phyloP scores from a whole-genome alignment of 2,888 invertebrate genomes.

The Parapristionchus giblindavisi region DNA sequence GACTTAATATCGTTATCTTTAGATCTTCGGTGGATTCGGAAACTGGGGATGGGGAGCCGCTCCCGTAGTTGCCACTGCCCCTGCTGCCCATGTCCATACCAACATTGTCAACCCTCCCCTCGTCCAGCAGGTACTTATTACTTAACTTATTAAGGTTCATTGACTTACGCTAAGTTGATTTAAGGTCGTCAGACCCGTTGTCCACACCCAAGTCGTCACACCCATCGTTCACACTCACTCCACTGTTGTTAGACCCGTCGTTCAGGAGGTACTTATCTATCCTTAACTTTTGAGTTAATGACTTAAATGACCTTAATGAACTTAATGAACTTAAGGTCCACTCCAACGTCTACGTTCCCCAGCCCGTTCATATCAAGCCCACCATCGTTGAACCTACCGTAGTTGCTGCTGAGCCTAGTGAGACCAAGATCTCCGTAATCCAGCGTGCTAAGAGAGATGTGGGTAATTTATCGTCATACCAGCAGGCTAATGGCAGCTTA shows the following conservation, averaged over 20 bases:
- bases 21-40: conserved; percentile 17
- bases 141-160: neutral
- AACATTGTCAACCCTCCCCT: conserved; percentile 36
- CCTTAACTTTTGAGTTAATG: too few species aligned
- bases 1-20: too few species aligned
- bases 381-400: conserved; percentile 14
- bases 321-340: too few species aligned
- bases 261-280: conserved; percentile 33
- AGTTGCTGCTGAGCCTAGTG: conserved; percentile 3
- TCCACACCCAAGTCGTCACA: conserved; percentile 30
- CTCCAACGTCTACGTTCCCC: too few species aligned
- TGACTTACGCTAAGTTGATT: neutral
- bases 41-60: conserved; percentile 5
- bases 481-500: too few species aligned
- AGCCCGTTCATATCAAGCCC: too few species aligned
- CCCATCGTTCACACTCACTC: conserved; percentile 33
- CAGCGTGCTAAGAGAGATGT: conserved; percentile 27
- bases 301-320: too few species aligned
- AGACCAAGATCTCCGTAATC: conserved; percentile 35
- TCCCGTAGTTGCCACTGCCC: neutral
- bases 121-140: neutral
- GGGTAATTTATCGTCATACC: neutral
- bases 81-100: conserved; percentile 22
- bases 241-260: conserved; percentile 25
- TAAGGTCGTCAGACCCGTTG: conserved; percentile 25